Conservation (phyloP, 2,888 invertebrate species). For the Lacanobia oleracea region DNA sequence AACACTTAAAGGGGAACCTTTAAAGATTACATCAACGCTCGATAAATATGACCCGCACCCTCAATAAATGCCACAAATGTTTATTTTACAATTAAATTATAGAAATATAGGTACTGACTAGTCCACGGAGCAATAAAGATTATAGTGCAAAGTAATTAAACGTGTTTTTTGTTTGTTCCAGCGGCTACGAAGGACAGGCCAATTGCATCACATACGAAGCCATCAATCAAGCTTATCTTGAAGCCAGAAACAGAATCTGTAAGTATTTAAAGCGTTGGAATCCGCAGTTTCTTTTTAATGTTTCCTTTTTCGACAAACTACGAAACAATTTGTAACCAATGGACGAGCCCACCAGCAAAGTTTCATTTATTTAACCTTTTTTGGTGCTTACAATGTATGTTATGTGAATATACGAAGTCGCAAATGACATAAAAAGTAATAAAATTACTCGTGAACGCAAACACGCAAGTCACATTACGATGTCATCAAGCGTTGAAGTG, state of each 20-base stretch:
- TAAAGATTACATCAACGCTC: constrained; percentile 30
- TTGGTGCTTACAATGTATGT: constrained; percentile 15
- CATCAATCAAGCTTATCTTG: constrained; percentile 96
- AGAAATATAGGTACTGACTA: constrained; percentile 16
- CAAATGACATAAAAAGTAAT: constrained; percentile 27
- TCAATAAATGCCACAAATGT: constrained; percentile 31
- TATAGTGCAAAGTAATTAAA: constrained; percentile 36
- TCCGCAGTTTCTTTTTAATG: constrained; percentile 1
- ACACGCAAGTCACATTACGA: constrained; percentile 56
- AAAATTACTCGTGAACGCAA: constrained; percentile 25
- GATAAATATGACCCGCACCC: constrained; percentile 19
- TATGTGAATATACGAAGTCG: constrained; percentile 11
- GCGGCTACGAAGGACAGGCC: constrained; percentile 93
- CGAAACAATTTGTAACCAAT: constrained; percentile 18
- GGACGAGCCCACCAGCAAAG: not conserved
- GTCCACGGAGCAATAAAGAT: constrained; percentile 29
- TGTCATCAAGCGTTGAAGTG: constrained; percentile 46
- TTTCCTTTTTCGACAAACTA: constrained; percentile 9
- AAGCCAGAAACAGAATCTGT: constrained; percentile 97
- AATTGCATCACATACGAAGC: constrained; percentile 97
- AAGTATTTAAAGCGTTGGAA: constrained; percentile 84
- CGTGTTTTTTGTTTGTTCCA: constrained; percentile 83
- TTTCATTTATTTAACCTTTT: constrained; percentile 1
- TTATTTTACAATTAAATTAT: constrained; percentile 42
- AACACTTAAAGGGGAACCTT: constrained; percentile 5